Percentiles rank a stretch among this genome's conserved stretches.
These are phyloP conservation scores for Philopotamus ludificatus DNA, from an alignment of 1,140 invertebrate genomes.

Conservation along the genomic window DNA sequence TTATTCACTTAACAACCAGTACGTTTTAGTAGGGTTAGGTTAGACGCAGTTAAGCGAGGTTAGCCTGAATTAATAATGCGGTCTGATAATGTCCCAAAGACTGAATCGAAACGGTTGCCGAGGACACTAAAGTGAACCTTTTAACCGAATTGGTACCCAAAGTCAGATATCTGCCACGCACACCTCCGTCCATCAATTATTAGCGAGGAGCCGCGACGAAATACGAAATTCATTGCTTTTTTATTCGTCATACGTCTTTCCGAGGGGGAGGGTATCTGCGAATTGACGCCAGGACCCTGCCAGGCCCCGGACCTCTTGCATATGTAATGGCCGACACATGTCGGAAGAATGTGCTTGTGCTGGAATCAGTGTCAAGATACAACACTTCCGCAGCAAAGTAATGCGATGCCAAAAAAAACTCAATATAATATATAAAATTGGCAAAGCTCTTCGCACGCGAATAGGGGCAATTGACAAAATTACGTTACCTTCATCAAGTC, in stretches of 20 bases:
- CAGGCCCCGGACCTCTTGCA: slow-evolving; percentile 7
- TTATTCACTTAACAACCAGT: slow-evolving; percentile 28
- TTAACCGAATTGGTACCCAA: slow-evolving; percentile 33
- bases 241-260: slow-evolving; percentile 36
- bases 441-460: no score
- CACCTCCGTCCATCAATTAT: slow-evolving; percentile 38
- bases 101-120: slow-evolving; percentile 17
- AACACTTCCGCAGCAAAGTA: no score
- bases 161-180: background rate
- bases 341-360: no score
- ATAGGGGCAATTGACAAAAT: no score
- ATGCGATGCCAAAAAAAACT: no score
- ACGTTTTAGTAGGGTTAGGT: slow-evolving; percentile 35
- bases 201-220: slow-evolving; percentile 20
- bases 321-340: slow-evolving; percentile 8
- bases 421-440: no score
- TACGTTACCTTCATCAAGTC: background rate
- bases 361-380: no score
- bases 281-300: slow-evolving; percentile 21
- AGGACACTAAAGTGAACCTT: slow-evolving; percentile 37
- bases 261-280: slow-evolving; percentile 7
- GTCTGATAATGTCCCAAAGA: slow-evolving; percentile 26
- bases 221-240: slow-evolving; percentile 36
- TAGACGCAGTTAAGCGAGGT: slow-evolving; percentile 32
- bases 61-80: slow-evolving; percentile 35